phyloP scores from a whole-genome alignment of 2,113 vertebrate genomes.

The Eulemur macaco region DNA sequence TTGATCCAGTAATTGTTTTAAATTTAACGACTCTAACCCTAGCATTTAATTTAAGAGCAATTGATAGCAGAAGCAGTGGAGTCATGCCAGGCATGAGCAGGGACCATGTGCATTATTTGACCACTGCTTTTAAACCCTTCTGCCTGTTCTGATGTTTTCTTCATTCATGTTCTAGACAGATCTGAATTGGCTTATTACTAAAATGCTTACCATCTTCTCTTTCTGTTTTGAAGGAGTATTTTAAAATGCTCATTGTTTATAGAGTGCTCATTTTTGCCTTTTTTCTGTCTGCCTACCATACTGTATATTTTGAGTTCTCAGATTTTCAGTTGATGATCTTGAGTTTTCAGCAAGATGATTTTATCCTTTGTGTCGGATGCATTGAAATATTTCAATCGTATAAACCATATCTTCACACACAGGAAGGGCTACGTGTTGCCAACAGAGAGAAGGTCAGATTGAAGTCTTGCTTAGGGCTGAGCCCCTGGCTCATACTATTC shows the following conservation, averaged over 20 bases:
- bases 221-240: not conserved
- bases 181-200: not conserved
- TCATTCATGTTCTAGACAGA: not conserved
- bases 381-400: not conserved
- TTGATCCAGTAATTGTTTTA: not conserved
- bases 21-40: not conserved
- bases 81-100: too few relatives aligned
- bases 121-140: not conserved
- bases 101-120: not conserved
- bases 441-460: not conserved
- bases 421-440: not conserved
- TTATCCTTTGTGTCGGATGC: not conserved
- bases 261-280: not conserved
- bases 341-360: not conserved
- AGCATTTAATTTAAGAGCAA: not conserved
- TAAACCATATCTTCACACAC: not conserved
- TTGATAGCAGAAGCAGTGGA: too few relatives aligned
- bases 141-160: not conserved
- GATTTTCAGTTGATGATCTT: not conserved
- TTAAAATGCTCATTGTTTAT: not conserved
- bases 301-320: not conserved
- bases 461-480: not conserved
- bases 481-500: not conserved
- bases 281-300: not conserved
- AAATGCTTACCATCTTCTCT: not conserved